Conservation (phyloP, 1,140 invertebrate genomes). For the Listronotus oregonensis region DNA sequence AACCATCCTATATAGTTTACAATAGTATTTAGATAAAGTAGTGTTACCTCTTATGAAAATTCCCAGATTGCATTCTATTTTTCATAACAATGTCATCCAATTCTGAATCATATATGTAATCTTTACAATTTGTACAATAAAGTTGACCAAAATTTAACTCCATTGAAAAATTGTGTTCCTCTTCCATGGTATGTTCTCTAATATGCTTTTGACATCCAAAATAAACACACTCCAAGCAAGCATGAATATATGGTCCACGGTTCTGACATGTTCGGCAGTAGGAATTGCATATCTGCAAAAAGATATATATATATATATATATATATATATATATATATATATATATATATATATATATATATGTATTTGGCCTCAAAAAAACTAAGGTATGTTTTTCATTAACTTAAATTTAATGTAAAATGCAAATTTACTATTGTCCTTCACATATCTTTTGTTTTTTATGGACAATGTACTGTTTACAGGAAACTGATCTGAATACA, state of each 20-base stretch:
- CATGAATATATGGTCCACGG: conserved; percentile 77
- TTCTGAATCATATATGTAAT: conserved; percentile 72
- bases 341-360: too few species aligned
- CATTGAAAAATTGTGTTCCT: conserved; percentile 82
- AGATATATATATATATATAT: too few species aligned
- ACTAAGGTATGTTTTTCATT: too few species aligned
- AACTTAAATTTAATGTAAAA: too few species aligned
- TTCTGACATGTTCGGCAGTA: conserved; percentile 79
- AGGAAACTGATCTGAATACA: too few species aligned
- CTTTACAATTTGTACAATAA: conserved; percentile 88
- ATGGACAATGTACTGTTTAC: too few species aligned
- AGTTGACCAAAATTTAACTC: conserved; percentile 89
- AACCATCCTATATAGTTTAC: too few species aligned
- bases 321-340: too few species aligned
- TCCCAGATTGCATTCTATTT: conserved; percentile 52
- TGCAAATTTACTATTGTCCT: too few species aligned
- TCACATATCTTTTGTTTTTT: too few species aligned
- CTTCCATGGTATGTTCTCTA: conserved; percentile 79
- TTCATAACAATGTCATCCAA: conserved; percentile 60
- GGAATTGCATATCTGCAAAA: conserved; percentile 70
- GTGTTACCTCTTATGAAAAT: conserved; percentile 45
- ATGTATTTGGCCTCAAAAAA: too few species aligned
- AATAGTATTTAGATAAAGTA: not conserved
- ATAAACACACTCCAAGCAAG: conserved; percentile 89
- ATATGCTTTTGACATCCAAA: conserved; percentile 91